Base-by-base conservation (phyloP, 1,140 invertebrate species). In the Brachionus sp. region DNA sequence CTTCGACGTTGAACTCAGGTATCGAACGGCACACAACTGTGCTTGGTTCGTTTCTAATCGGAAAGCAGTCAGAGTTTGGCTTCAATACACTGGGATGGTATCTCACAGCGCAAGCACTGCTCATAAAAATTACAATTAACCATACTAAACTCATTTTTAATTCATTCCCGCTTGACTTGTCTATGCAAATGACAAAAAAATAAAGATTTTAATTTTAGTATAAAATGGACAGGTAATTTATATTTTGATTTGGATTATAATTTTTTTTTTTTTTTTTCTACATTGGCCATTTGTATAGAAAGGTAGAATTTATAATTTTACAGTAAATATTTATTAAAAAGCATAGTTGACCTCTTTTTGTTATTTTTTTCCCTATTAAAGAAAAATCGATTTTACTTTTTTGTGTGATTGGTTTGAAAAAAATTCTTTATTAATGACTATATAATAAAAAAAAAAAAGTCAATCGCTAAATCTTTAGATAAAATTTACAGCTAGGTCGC, bases 261-360 rank as follows among this genome's bases (percentile, higher is more conserved):
- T 66, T 66, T 46, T 66, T 66, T 66, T 66, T n/a, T n/a, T n/a
- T n/a, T n/a, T n/a, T n/a, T n/a, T n/a, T n/a, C n/a, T 37, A 16
- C 37, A 73, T 75, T 9, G 25, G 70, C 70, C 70, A 75, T 75
- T 75, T 46, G 42, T 44, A 75, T 73, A 23, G 23, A 46, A 75
- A 75, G 44, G 70, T 42, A 44, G 46, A 75, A 75, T 70, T 70
- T 70, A 70, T 70, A 70, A 70, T 70, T 73, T 75, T 75, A 50
- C 70, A 13, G 70, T 75, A 75, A 75, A 75, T 75, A 75, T 75
- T 75, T 75, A 75, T 75, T 75, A 35, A 35, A 23, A 75, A 75
- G n/a, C n/a, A 23, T 25, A 23, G 37, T 75, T 75, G 70, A 75
- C 70, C 70, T 75, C 70, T 39, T 39, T 39, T n/a, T n/a, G n/a